Evolutionary conservation across 2,797 vertebrate species (phyloP), one percentile per base, ranked within the genome.

Genomic region (Sebastes itinus): DNA sequence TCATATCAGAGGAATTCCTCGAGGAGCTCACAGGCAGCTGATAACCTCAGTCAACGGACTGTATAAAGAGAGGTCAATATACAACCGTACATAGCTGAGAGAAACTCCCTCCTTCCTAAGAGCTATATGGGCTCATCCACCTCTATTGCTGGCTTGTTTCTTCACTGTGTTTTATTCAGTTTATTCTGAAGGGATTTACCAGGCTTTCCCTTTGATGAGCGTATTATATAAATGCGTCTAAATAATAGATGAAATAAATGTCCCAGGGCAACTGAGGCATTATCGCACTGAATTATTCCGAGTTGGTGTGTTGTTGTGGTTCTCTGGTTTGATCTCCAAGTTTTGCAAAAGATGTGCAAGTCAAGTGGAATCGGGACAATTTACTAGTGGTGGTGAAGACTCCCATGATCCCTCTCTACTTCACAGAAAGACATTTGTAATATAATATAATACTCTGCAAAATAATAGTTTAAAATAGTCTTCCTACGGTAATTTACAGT

Each of bases 51-150:
- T 71, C 80, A 77, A 73, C 66, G 85, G 83, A 72, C 84, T 86
- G 85, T 71, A 72, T 73, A 69, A 86, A 85, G 81, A 86, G 73
- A 76, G 93, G 94, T 93, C 94, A 95, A 95, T 94, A 95, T 80
- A 88, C 94, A 88, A 81, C 68, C 63, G 67, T 27, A 80, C 80
- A 75, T 11, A 80, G 56, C 78, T 30, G 55, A 30, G 27, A 81
- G 75, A 80, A 66, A 77, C 78, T 73, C 85, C 46, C 61, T 67
- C 30, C 58, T 66, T 75, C 35, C 58, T 23, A 8, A 27, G 30
- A 55, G 64, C 23, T 3, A 3, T 33, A 77, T 25, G 13, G 32
- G 55, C 35, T 35, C 14, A 28, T 70, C 18, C 30, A 30, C 46
- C 28, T 59, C 42, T 32, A 20, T 5, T 49, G 4, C 32, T 35